These are phyloP conservation scores for Chalcis sispes DNA, from an alignment of 2,888 invertebrate species.

Conservation along the genomic window DNA sequence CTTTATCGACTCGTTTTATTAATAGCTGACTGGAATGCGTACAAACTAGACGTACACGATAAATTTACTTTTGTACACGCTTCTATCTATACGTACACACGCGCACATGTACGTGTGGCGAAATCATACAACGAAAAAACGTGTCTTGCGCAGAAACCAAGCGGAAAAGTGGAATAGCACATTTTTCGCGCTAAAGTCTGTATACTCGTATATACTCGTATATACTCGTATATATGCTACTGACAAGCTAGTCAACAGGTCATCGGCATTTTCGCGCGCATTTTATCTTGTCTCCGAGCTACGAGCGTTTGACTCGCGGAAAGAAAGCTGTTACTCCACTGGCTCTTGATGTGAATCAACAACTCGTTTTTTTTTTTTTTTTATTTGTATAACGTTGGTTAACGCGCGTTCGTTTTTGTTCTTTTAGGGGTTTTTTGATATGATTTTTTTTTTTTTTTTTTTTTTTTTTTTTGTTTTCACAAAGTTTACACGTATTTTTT, in stretches of 20 bases:
- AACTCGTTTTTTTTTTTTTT: slow-evolving; percentile 17
- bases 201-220: too few species aligned
- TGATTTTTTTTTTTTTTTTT: slow-evolving; percentile 16
- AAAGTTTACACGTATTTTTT: not conserved
- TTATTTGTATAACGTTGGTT: not conserved
- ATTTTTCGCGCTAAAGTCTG: too few species aligned
- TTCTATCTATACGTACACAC: too few species aligned
- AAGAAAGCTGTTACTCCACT: not conserved
- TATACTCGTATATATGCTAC: not conserved
- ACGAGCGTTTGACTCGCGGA: not conserved
- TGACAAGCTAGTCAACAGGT: slow-evolving; percentile 29
- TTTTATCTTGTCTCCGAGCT: slow-evolving; percentile 8
- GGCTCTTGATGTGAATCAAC: not conserved
- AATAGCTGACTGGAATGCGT: too few species aligned
- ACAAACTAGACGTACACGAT: too few species aligned
- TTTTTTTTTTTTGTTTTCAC: not conserved
- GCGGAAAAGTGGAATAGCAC: too few species aligned
- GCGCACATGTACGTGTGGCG: too few species aligned
- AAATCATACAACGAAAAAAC: too few species aligned
- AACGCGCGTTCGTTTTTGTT: not conserved
- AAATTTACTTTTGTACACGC: too few species aligned
- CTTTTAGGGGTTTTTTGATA: not conserved
- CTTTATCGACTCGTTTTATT: too few species aligned
- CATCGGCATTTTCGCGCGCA: slow-evolving; percentile 36
- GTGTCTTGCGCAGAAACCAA: too few species aligned